Percentiles rank a stretch among this genome's conserved stretches.
phyloP scores from a whole-genome alignment of 2,888 invertebrate species.

The Leptinotarsa peninsularis region DNA sequence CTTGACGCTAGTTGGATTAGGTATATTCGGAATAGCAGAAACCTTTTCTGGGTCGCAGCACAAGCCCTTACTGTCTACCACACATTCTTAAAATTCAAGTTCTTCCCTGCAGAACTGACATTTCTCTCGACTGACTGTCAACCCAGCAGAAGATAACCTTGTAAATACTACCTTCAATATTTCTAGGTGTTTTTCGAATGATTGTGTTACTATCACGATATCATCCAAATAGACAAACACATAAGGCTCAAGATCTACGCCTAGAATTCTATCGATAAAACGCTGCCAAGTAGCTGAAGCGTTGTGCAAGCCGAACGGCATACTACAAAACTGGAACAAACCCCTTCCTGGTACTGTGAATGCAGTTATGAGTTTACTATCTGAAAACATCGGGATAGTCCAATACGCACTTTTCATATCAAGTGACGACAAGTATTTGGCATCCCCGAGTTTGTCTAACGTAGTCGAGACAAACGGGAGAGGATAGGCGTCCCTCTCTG shows the following conservation, averaged over 20 bases:
- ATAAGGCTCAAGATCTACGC: too few species aligned
- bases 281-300: too few species aligned
- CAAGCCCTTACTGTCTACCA: constrained; percentile 13
- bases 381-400: not conserved
- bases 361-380: too few species aligned
- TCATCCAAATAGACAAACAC: too few species aligned
- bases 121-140: constrained; percentile 47
- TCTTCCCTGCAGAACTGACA: constrained; percentile 50
- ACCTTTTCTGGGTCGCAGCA: constrained; percentile 33
- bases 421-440: not conserved
- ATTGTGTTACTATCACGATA: too few species aligned
- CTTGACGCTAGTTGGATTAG: not conserved
- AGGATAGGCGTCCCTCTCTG: too few species aligned
- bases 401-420: not conserved
- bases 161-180: constrained; percentile 45
- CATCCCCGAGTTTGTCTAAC: not conserved
- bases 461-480: not conserved
- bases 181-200: constrained; percentile 44
- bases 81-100: constrained; percentile 25
- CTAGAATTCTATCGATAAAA: too few species aligned
- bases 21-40: constrained; percentile 29
- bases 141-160: constrained; percentile 43
- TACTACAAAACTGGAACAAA: not conserved
- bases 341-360: too few species aligned
- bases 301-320: not conserved